Evolutionary conservation across 2,113 vertebrate species (phyloP), one percentile per base, ranked within the genome.

Genomic region (Prinia subflava): DNA sequence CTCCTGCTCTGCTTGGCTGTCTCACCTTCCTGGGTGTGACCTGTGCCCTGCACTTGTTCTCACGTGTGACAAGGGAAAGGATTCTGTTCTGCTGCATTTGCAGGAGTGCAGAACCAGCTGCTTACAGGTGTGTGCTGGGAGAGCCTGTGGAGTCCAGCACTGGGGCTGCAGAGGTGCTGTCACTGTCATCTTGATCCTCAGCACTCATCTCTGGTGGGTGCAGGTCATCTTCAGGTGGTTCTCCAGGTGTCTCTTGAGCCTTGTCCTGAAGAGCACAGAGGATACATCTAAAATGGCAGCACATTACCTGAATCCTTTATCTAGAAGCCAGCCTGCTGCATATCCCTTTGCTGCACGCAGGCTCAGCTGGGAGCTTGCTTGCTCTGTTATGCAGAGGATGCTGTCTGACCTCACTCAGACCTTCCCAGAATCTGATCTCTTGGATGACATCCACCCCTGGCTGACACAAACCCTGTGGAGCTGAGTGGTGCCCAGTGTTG

Each of bases 111-210:
- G 73, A 86, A 44, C 6, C 41, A 74, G 28, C 68, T 92, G 97
- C 98, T 98, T 85, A 98, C 98, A 94, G 71, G 41, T 94, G 90
- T 3, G 13, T 75, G 70, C 95, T 87, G n/a, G 87, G 59, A 67
- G 94, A 76, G 41, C 68, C 80, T 62, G 67, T 79, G 81, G 81
- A 95, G 73, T 64, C 95, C 97, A 89, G 91, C 81, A 82, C 20
- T 0, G 96, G 63, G 47, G 82, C 70, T 96, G 68, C 91, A 64
- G 90, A 91, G 64, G 30, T 55, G 85, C 73, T 76, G 37, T 87
- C 89, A 19, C 81, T 80, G 39, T 76, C 59, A 5, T 77, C 95
- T 69, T 83, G 82, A 47, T 79, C 81, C 65, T 42, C 56, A 44
- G 83, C 80, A 65, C 85, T 95, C 57, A 65, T 55, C 30, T 96